phyloP scores from a whole-genome alignment of 2,113 vertebrate species.

The Dinomys branickii region DNA sequence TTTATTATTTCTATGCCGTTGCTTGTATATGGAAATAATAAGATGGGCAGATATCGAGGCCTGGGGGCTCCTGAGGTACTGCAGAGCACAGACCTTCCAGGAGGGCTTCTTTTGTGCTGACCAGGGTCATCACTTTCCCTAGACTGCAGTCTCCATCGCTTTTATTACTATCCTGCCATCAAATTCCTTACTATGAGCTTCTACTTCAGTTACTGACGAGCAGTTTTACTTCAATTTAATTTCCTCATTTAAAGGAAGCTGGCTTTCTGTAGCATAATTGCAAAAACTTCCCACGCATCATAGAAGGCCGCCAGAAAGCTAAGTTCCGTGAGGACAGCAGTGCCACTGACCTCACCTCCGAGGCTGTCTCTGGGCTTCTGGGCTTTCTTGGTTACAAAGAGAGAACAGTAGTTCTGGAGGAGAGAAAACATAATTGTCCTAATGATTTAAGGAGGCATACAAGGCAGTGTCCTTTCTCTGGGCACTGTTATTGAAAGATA shows the following conservation, averaged over 20 bases:
- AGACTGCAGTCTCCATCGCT: not conserved
- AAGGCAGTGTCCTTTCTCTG: not conserved
- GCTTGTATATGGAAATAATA: slow-evolving; percentile 50
- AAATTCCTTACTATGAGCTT: not conserved
- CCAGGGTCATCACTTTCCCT: not conserved
- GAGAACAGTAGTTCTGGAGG: not conserved
- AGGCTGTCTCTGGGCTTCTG: not conserved
- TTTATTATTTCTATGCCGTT: slow-evolving; percentile 31
- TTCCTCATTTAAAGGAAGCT: not conserved
- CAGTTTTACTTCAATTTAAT: not conserved
- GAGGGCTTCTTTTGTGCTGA: not conserved
- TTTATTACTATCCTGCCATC: not conserved
- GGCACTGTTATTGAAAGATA: not conserved
- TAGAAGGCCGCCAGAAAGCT: not conserved
- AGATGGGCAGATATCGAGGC: not conserved
- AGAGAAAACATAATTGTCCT: not conserved
- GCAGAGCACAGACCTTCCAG: not conserved
- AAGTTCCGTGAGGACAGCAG: not conserved
- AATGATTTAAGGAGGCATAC: not conserved
- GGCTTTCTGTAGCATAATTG: not conserved
- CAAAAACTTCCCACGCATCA: not conserved
- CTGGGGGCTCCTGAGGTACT: not conserved
- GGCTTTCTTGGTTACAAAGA: not conserved
- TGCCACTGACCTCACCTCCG: not conserved
- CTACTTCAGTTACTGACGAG: not conserved